These are phyloP conservation scores for Chrysaora quinquecirrha DNA, from an alignment of 30 jellyfish, hydroid and myxozoan genomes.

Conservation along the genomic window DNA sequence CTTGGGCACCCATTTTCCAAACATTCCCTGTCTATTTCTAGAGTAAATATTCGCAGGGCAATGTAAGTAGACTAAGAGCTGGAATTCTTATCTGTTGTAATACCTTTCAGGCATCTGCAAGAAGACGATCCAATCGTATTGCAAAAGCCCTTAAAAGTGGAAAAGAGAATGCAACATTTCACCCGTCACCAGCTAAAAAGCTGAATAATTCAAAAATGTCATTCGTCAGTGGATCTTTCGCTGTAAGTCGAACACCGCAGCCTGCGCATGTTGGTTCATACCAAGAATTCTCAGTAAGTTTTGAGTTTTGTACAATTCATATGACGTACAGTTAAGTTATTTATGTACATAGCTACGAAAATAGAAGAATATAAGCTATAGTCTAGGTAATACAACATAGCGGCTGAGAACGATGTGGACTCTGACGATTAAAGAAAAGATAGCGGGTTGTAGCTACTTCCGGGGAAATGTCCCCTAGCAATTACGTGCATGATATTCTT, in stretches of 20 bases:
- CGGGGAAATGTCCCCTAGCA: background rate
- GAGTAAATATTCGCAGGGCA: too few species aligned
- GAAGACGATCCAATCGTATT: constrained; percentile 50
- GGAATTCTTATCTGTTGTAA: too few species aligned
- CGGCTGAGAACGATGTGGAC: background rate
- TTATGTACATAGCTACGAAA: too few species aligned
- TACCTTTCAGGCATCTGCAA: constrained; percentile 40
- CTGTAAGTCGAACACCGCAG: constrained; percentile 35
- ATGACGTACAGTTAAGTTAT: background rate
- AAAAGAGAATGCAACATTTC: constrained; percentile 38
- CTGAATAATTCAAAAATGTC: constrained; percentile 30
- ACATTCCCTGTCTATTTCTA: background rate
- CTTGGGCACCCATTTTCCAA: background rate
- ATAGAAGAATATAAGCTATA: background rate
- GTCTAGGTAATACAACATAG: background rate
- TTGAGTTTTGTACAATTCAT: too few species aligned
- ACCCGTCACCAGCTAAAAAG: constrained; percentile 47
- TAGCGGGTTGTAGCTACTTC: background rate
- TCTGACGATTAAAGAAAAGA: background rate
- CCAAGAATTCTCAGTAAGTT: constrained; percentile 67
- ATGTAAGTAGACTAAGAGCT: too few species aligned
- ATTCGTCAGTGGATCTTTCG: constrained; percentile 50
- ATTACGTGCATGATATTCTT: background rate
- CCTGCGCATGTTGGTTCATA: constrained; percentile 65
- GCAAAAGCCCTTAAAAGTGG: background rate